These are phyloP conservation scores for Phalacrocorax brasilianus DNA, from an alignment of 2,113 vertebrate species.

Conservation along the genomic window DNA sequence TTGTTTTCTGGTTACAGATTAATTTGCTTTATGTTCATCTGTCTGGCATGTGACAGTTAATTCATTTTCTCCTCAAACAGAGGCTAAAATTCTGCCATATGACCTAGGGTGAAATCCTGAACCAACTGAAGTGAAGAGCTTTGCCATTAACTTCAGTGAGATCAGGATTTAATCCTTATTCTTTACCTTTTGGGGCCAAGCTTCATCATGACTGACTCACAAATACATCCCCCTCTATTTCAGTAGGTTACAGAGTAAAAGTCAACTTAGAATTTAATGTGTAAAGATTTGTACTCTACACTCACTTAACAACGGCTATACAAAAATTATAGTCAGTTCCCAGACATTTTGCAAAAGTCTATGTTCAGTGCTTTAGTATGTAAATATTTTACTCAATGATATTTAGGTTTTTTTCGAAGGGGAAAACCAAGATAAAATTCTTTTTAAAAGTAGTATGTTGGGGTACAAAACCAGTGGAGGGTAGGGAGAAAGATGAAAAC, in stretches of 20 bases:
- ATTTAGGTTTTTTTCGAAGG: not conserved
- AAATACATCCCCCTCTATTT: not conserved
- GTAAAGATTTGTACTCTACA: not conserved
- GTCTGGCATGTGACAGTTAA: constrained; percentile 68
- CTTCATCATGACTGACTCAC: not conserved
- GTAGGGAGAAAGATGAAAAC: not conserved
- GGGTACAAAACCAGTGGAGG: not conserved
- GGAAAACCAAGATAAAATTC: not conserved
- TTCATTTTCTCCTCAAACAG: constrained; percentile 68
- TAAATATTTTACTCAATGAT: not conserved
- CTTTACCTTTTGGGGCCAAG: not conserved
- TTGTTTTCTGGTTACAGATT: constrained; percentile 51
- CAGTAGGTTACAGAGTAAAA: not conserved
- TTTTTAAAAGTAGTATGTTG: not conserved
- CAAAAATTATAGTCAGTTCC: not conserved
- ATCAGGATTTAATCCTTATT: not conserved
- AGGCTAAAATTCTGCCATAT: constrained; percentile 24
- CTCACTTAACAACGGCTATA: not conserved
- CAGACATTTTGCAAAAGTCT: not conserved
- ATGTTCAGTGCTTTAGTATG: not conserved
- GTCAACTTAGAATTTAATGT: not conserved
- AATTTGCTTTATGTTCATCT: constrained; percentile 67
- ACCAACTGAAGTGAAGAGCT: not conserved
- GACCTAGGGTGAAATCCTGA: constrained; percentile 8
- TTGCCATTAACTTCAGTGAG: not conserved